phyloP scores from a whole-genome alignment of 1,140 invertebrate genomes.

The Brachionus calyciflorus region DNA sequence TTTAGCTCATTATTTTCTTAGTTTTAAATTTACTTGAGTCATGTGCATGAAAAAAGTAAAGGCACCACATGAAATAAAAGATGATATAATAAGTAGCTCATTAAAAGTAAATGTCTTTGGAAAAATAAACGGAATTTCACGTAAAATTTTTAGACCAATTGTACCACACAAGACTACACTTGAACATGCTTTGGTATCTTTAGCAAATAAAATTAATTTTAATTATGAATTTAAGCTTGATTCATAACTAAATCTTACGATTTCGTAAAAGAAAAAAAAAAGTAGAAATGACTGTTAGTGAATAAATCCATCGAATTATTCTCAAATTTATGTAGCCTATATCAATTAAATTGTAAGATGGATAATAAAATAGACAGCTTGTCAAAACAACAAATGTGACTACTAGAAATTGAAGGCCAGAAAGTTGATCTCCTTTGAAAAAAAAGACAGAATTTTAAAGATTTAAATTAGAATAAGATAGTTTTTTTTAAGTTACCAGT shows the following conservation, averaged over 20 bases:
- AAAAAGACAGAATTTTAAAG: neutral
- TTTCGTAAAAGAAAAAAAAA: conserved; percentile 38
- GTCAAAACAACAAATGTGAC: conserved; percentile 1
- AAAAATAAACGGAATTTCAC: conserved; percentile 30
- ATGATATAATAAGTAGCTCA: neutral
- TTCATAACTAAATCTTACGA: neutral
- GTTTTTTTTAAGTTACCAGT: neutral
- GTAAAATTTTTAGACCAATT: conserved; percentile 15
- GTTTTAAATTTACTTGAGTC: conserved; percentile 12
- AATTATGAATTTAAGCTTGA: neutral
- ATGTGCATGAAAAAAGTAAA: conserved; percentile 22
- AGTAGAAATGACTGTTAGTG: neutral
- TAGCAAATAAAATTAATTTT: neutral
- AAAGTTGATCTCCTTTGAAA: neutral
- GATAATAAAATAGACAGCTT: conserved; percentile 38
- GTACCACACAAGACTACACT: neutral
- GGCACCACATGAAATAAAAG: neutral
- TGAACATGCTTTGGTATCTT: conserved; percentile 2
- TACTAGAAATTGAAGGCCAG: conserved; percentile 11
- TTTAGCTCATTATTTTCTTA: neutral
- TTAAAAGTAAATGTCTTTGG: conserved; percentile 36
- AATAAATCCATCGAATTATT: conserved; percentile 40
- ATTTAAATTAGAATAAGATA: no score
- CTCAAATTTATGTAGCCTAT: conserved; percentile 19
- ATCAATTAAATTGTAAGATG: conserved; percentile 6